Percentiles rank a stretch among this genome's conserved stretches.
These are phyloP conservation scores for Leptoteleia sp. DNA, from an alignment of 1,140 invertebrate genomes.

Conservation along the genomic window DNA sequence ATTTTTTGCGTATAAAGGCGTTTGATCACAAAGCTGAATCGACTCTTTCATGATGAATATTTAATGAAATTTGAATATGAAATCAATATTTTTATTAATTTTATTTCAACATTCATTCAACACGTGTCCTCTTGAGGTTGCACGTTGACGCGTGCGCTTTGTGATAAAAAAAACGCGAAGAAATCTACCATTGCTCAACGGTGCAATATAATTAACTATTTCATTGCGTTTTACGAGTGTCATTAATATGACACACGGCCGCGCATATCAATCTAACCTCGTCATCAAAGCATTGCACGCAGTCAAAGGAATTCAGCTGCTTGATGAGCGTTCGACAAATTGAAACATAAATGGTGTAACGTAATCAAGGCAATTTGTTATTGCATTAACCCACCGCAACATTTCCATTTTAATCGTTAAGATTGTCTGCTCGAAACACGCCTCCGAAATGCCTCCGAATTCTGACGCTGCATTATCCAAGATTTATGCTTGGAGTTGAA, in stretches of 20 bases:
- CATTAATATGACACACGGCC: slow-evolving; percentile 27
- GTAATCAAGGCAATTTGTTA: slow-evolving; percentile 43
- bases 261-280: slow-evolving; percentile 46
- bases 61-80: too few species aligned
- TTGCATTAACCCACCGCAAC: background rate
- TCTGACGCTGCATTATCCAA: background rate
- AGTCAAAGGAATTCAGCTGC: slow-evolving; percentile 19
- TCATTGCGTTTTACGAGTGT: slow-evolving; percentile 31
- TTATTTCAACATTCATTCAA: too few species aligned
- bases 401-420: slow-evolving; percentile 2
- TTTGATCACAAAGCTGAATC: too few species aligned
- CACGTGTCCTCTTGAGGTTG: too few species aligned
- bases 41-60: too few species aligned
- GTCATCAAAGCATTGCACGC: slow-evolving; percentile 27
- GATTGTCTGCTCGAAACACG: background rate
- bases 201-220: slow-evolving; percentile 40
- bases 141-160: background rate
- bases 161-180: slow-evolving; percentile 19
- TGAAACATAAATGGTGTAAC: slow-evolving; percentile 41
- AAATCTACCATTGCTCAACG: slow-evolving; percentile 26
- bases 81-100: too few species aligned
- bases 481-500: background rate
- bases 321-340: slow-evolving; percentile 42
- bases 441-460: slow-evolving; percentile 4
- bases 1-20: too few species aligned